Evolutionary conservation across 1,140 invertebrate species (phyloP).

Genomic region (Caenorhabditis latens): DNA sequence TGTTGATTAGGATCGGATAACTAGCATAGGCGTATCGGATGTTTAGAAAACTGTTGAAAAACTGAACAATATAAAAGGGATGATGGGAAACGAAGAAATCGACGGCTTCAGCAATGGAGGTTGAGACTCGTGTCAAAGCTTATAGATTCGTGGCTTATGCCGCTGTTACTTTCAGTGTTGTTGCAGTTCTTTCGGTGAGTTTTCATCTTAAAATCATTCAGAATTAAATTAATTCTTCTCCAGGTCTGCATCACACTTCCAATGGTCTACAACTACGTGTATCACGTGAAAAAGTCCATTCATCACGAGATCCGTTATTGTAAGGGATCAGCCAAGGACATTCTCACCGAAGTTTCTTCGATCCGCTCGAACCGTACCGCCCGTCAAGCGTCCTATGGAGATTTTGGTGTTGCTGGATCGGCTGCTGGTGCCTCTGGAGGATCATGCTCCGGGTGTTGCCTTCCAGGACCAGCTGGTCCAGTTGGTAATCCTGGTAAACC

Average conservation of each 20-base stretch:
- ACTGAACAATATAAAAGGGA: conserved; percentile 24
- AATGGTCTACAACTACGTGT: conserved; percentile 63
- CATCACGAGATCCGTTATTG: conserved; percentile 61
- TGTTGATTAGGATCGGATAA: conserved; percentile 27
- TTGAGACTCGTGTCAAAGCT: conserved; percentile 55
- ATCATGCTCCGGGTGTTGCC: conserved; percentile 65
- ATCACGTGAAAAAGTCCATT: conserved; percentile 60
- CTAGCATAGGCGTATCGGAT: conserved; percentile 45
- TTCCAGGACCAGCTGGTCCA: conserved; percentile 66
- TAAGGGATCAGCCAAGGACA: conserved; percentile 66
- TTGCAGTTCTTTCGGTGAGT: conserved; percentile 62
- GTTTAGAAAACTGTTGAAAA: conserved; percentile 45
- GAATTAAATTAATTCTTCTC: neutral
- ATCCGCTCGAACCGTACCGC: conserved; percentile 67
- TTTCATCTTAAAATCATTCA: neutral
- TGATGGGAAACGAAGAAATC: neutral
- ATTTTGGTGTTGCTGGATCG: conserved; percentile 50
- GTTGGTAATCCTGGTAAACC: conserved; percentile 64
- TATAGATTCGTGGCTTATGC: conserved; percentile 63
- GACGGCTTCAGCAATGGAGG: conserved; percentile 55
- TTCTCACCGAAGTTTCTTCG: conserved; percentile 64
- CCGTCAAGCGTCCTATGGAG: conserved; percentile 66
- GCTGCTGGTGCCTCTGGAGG: conserved; percentile 48
- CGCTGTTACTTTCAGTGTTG: conserved; percentile 61
- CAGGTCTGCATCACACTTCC: conserved; percentile 61